Evolutionary conservation across 2,113 vertebrate species (phyloP).

Genomic region (Cavia aperea): DNA sequence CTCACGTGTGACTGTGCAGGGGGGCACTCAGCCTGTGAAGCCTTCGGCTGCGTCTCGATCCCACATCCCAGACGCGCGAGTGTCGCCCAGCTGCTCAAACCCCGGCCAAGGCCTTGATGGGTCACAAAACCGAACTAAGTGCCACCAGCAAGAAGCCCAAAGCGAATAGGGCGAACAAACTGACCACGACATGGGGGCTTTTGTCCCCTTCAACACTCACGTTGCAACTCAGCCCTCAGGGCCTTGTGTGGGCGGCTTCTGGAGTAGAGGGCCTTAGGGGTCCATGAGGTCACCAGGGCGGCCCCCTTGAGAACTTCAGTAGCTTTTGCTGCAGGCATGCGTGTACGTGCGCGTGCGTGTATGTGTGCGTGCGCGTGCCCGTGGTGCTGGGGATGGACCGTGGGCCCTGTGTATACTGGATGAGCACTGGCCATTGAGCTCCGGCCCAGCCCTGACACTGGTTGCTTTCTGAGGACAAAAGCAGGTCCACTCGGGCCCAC

Average conservation of each 20-base stretch:
- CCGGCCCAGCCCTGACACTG: background rate
- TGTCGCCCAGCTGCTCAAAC: background rate
- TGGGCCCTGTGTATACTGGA: background rate
- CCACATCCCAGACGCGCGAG: rapidly evolving
- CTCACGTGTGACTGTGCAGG: rapidly evolving
- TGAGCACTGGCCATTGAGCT: background rate
- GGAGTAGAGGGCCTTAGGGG: background rate
- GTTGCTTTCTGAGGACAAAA: background rate
- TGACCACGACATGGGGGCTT: background rate
- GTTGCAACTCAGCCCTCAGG: background rate
- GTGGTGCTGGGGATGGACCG: background rate
- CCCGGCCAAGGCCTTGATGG: rapidly evolving
- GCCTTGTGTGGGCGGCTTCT: background rate
- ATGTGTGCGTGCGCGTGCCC: background rate
- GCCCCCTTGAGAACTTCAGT: too few species aligned
- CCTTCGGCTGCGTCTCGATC: background rate
- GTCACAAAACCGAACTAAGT: background rate
- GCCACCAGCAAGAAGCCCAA: background rate
- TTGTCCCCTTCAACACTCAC: background rate
- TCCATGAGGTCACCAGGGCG: background rate
- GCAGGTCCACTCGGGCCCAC: too few species aligned
- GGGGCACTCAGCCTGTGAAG: rapidly evolving
- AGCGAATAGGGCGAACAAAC: background rate
- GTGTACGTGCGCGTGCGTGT: background rate
- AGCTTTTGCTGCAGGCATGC: background rate